A percentile compares a stretch with the other conserved stretches of the same genome.
Conservation (phyloP, 1,140 invertebrate species). For the Melipona quadrifasciata region DNA sequence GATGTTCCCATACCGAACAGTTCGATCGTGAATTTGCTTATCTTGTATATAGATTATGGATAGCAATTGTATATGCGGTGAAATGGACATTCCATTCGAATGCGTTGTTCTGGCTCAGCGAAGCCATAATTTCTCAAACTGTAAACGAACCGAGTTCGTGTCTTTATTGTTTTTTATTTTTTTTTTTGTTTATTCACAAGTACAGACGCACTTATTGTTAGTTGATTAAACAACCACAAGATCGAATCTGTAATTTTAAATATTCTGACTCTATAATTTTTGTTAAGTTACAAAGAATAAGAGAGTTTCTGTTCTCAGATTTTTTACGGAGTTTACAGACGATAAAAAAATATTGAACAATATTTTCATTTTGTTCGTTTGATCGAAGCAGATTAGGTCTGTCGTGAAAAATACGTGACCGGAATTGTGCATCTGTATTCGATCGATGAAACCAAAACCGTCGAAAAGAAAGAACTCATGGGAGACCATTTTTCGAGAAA, state of each 20-base stretch:
- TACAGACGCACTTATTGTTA: neutral
- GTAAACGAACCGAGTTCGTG: constrained; percentile 1
- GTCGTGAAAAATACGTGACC: neutral
- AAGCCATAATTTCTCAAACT: neutral
- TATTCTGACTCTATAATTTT: neutral
- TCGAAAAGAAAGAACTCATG: no score
- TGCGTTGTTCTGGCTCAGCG: neutral
- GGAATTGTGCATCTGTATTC: constrained; percentile 13
- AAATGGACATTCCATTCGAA: constrained; percentile 27
- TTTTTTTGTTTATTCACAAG: neutral
- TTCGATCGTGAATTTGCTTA: constrained; percentile 22
- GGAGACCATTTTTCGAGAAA: neutral
- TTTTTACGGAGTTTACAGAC: neutral
- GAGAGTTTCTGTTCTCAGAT: no score
- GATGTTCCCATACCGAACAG: neutral
- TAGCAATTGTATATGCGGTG: constrained; percentile 25
- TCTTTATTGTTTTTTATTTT: neutral
- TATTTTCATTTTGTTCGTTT: neutral
- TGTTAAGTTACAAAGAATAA: no score
- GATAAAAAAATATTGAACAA: neutral
- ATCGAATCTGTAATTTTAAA: constrained; percentile 1
- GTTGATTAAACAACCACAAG: neutral
- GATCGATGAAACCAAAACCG: neutral
- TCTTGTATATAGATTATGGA: constrained; percentile 36
- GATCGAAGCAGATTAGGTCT: neutral